Percentiles rank a stretch among this genome's conserved stretches.
Evolutionary conservation across 64 coral and sea anemone genomes (phyloP).

Genomic region (Stichodactyla mertensii): DNA sequence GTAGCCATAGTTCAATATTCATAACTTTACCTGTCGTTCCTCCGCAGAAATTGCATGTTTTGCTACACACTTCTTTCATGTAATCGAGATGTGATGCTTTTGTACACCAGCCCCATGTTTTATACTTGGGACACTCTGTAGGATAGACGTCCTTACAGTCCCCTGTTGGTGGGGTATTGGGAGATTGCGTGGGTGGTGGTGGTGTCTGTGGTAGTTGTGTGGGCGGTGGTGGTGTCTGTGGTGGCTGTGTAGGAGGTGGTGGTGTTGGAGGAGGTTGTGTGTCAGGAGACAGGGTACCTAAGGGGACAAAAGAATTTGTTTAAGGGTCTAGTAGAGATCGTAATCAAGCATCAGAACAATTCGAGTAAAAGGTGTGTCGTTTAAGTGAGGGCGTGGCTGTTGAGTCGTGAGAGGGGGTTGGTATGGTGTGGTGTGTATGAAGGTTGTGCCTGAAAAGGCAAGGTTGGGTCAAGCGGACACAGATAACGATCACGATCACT

Average conservation of each 20-base stretch:
- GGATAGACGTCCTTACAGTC: slow-evolving; percentile 80
- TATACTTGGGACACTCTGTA: slow-evolving; percentile 51
- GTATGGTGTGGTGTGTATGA: no score
- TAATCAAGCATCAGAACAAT: no score
- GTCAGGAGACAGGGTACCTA: slow-evolving; percentile 8
- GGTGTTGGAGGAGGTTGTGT: not conserved
- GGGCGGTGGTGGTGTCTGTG: not conserved
- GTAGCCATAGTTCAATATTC: not conserved
- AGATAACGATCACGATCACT: no score
- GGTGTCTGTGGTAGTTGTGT: not conserved
- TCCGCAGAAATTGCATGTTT: slow-evolving; percentile 44
- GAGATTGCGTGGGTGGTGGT: not conserved
- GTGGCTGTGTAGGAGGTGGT: slow-evolving; percentile 2
- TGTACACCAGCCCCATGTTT: slow-evolving; percentile 31
- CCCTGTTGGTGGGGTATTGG: slow-evolving; percentile 7
- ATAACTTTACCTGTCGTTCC: slow-evolving; percentile 5
- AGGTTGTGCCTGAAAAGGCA: no score
- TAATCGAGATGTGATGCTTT: slow-evolving; percentile 12
- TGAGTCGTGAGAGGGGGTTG: no score
- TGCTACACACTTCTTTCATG: slow-evolving; percentile 32
- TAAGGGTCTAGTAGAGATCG: not conserved
- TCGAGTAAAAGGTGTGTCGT: not conserved
- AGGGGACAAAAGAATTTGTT: not conserved
- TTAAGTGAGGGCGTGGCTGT: no score
- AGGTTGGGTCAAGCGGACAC: no score